phyloP scores from a whole-genome alignment of 2,797 vertebrate species.

The Bovichtus diacanthus region DNA sequence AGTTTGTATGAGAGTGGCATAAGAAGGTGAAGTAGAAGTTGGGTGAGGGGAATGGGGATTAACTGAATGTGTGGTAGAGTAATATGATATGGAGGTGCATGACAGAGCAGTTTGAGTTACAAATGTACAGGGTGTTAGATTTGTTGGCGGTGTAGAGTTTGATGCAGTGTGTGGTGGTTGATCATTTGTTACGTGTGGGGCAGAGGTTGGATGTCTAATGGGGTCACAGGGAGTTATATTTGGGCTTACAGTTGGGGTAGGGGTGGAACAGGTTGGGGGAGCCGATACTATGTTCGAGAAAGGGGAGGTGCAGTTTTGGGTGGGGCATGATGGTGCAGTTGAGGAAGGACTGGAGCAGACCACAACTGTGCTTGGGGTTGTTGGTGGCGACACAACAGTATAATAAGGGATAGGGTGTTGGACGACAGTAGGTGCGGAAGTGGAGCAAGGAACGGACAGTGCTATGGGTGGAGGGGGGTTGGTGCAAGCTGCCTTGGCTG shows the following conservation, averaged over 20 bases:
- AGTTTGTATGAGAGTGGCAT: slow-evolving; percentile 80
- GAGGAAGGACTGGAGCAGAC: slow-evolving; percentile 50
- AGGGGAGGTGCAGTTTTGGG: slow-evolving; percentile 50
- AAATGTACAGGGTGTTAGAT: slow-evolving; percentile 68
- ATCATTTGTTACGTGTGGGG: slow-evolving; percentile 34
- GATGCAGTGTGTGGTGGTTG: slow-evolving; percentile 35
- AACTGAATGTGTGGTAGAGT: slow-evolving; percentile 72
- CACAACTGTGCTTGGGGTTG: slow-evolving; percentile 46
- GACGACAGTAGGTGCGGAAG: slow-evolving; percentile 24
- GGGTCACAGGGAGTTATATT: slow-evolving; percentile 29
- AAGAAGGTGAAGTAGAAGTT: slow-evolving; percentile 65
- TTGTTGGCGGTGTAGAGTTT: slow-evolving; percentile 42
- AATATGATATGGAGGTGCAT: slow-evolving; percentile 82
- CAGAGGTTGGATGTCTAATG: slow-evolving; percentile 14
- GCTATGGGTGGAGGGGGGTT: slow-evolving; percentile 26
- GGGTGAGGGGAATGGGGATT: slow-evolving; percentile 49
- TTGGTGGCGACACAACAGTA: slow-evolving; percentile 66
- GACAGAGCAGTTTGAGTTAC: slow-evolving; percentile 80
- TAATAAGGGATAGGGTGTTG: slow-evolving; percentile 66
- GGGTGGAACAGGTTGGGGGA: slow-evolving; percentile 34
- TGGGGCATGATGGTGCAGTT: slow-evolving; percentile 34
- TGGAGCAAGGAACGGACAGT: slow-evolving; percentile 46
- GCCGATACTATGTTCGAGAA: slow-evolving; percentile 30
- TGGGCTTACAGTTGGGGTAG: slow-evolving; percentile 35
- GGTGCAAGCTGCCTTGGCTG: slow-evolving; percentile 50